Evolutionary conservation across 2,888 invertebrate species (phyloP), one percentile per base, ranked within the genome.

Genomic region (Agrotis segetum): DNA sequence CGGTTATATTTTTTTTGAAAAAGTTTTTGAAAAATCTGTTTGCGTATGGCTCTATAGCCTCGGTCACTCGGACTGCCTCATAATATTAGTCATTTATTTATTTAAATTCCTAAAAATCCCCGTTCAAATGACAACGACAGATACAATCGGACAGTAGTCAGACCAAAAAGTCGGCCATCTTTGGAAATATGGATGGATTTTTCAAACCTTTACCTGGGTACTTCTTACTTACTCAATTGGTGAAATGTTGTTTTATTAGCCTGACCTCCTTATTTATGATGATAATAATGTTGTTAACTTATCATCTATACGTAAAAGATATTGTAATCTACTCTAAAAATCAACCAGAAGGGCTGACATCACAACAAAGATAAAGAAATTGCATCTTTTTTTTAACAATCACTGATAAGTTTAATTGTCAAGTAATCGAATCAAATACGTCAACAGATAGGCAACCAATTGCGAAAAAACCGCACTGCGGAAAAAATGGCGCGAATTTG

Each of bases 391-490:
- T 21, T 21, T 9, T 9, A 40, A 40, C 40, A 40, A 40, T 40
- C 40, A 40, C 40, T 40, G 40, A 11, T 40, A n/a, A 16, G 24
- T 69, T 44, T 58, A 44, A 68, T 56, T 44, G 19, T 47, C 6
- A 16, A 49, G 9, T 21, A 19, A 67, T 52, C 19, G 34, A 34
- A 34, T 46, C 9, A 46, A 29, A 5, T 34, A 17, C 21, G n/a
- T 9, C 13, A 29, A 14, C 34, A 1, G 17, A 69, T 68, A n/a
- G 17, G 24, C 5, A 7, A 47, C 5, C 16, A 46, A n/a, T 14
- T 14, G 67, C 16, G 47, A 40, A n/a, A 67, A 19, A 19, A 11
- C 29, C 68, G 69, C 49, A 68, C 2, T 58, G 69, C 49, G 49
- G 49, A 14, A 67, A 40, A 40, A 66, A 44, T 6, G 0, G 24